Evolutionary conservation across 2,888 invertebrate species (phyloP).

Genomic region (Watsonalla cultraria): DNA sequence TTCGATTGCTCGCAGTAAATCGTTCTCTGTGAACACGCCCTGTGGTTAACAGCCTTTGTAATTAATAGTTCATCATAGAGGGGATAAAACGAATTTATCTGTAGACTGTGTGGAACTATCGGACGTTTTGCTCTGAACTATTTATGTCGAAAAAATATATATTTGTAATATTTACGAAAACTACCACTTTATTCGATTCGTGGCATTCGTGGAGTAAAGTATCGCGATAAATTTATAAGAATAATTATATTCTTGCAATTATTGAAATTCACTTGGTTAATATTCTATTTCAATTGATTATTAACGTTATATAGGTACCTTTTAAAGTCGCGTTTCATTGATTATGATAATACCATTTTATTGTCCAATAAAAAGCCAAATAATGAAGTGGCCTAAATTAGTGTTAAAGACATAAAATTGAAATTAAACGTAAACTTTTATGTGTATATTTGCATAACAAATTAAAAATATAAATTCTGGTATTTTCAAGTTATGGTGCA

Average conservation of each 20-base stretch:
- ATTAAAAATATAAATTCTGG: background rate
- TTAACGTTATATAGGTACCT: background rate
- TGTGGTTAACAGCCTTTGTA: slow-evolving; percentile 22
- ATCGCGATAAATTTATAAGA: no score
- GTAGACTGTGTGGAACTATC: no score
- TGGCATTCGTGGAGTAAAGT: no score
- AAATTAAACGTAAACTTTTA: background rate
- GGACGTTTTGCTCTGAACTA: no score
- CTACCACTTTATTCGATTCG: no score
- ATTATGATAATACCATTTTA: background rate
- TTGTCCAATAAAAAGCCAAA: background rate
- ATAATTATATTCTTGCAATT: no score
- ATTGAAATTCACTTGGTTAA: no score
- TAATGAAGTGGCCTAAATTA: background rate
- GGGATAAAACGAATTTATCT: background rate
- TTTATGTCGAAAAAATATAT: no score
- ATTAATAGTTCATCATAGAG: slow-evolving; percentile 14
- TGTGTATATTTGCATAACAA: background rate
- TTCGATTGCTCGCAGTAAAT: slow-evolving; percentile 42
- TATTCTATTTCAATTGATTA: no score
- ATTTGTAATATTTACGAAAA: no score
- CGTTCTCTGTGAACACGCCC: slow-evolving; percentile 23
- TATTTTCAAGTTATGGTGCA: no score
- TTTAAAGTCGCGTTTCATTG: background rate
- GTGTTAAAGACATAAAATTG: background rate